These are phyloP conservation scores for Lophotriccus pileatus DNA, from an alignment of 2,797 vertebrate genomes.

Conservation along the genomic window DNA sequence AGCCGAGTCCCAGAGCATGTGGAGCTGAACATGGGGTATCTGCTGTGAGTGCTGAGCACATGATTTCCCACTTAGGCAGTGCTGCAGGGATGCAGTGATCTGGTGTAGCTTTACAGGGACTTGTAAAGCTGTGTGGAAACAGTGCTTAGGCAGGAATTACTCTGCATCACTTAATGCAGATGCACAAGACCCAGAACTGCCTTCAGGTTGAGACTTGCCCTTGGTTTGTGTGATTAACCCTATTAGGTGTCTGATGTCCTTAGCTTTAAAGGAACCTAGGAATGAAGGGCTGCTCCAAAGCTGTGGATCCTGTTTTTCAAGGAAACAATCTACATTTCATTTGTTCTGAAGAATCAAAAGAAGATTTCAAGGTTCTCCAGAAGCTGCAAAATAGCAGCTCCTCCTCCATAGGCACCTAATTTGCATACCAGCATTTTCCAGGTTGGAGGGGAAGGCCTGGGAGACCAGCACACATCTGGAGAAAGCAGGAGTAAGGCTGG, in stretches of 20 bases:
- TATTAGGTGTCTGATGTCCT: constrained; percentile 56
- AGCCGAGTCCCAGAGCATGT: neutral
- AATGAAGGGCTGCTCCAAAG: constrained; percentile 56
- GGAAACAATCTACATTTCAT: constrained; percentile 63
- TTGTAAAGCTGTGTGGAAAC: neutral
- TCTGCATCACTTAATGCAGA: constrained; percentile 26
- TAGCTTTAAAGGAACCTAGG: constrained; percentile 49
- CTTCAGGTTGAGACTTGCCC: constrained; percentile 54
- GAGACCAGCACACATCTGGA: neutral
- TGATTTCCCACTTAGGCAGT: neutral
- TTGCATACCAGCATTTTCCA: neutral
- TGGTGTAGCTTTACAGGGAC: neutral
- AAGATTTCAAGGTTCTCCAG: constrained; percentile 28
- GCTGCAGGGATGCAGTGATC: neutral
- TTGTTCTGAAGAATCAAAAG: constrained; percentile 66
- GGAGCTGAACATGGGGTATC: neutral
- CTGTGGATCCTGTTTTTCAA: constrained; percentile 67
- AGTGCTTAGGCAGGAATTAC: constrained; percentile 41
- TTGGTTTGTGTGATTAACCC: constrained; percentile 58
- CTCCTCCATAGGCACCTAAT: neutral
- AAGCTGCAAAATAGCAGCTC: constrained; percentile 36
- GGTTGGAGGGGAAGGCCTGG: neutral
- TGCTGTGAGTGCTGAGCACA: neutral
- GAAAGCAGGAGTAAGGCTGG: neutral
- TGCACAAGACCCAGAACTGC: constrained; percentile 25